Evolutionary conservation across 1,140 invertebrate species (phyloP).

Genomic region (Zaprionus ornatus): DNA sequence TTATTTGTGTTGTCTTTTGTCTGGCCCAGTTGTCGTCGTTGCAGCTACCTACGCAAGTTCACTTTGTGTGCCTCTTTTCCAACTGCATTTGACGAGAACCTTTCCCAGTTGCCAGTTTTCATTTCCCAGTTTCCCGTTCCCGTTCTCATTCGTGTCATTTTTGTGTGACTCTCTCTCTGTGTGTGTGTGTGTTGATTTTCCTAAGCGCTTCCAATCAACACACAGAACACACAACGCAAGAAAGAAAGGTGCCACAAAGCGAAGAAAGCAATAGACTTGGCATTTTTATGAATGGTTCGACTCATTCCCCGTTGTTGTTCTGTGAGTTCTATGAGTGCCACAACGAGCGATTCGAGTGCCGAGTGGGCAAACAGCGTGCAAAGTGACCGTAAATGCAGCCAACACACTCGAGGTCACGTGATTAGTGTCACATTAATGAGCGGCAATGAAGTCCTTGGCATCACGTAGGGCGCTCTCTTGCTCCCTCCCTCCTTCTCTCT

Average conservation of each 20-base stretch:
- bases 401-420: conserved; percentile 71
- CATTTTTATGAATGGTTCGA: conserved; percentile 75
- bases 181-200: conserved; percentile 54
- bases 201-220: conserved; percentile 48
- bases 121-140: conserved; percentile 30
- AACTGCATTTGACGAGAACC: conserved; percentile 40
- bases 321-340: conserved; percentile 32
- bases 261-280: conserved; percentile 75
- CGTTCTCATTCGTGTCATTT: conserved; percentile 10
- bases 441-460: conserved; percentile 15
- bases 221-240: conserved; percentile 21
- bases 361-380: conserved; percentile 65
- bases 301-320: conserved; percentile 40
- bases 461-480: background rate
- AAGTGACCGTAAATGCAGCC: conserved; percentile 63
- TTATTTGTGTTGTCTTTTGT: conserved; percentile 36
- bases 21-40: conserved; percentile 39
- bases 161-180: background rate
- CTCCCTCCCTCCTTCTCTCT: background rate
- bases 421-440: conserved; percentile 75
- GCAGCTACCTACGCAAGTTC: conserved; percentile 45
- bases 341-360: conserved; percentile 44
- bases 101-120: conserved; percentile 39
- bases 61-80: conserved; percentile 22
- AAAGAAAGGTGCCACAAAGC: conserved; percentile 65